Percentiles rank a stretch among this genome's conserved stretches.
Conservation (phyloP, 2,888 invertebrate species). For the Caenorhabditis sp. region DNA sequence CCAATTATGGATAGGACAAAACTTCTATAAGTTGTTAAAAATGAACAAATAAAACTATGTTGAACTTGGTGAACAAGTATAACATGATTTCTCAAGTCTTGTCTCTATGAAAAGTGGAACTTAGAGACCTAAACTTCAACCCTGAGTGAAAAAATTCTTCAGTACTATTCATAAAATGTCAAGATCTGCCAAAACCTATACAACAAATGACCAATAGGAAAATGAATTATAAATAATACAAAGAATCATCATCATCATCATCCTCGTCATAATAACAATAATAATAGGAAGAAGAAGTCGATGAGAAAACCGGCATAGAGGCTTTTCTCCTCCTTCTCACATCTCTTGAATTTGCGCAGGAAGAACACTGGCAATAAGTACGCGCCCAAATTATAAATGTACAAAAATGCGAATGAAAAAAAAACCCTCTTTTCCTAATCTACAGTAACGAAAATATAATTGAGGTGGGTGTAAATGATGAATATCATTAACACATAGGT, state of each 20-base stretch:
- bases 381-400: background rate
- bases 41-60: too few relatives aligned
- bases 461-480: background rate
- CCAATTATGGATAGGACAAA: too few relatives aligned
- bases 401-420: too few relatives aligned
- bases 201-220: background rate
- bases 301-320: background rate
- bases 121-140: too few relatives aligned
- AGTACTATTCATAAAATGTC: background rate
- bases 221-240: background rate
- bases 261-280: background rate
- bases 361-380: background rate
- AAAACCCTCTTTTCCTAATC: too few relatives aligned
- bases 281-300: background rate
- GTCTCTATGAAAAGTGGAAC: too few relatives aligned
- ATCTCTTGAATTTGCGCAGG: background rate
- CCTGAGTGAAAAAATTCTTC: too few relatives aligned
- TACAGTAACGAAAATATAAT: background rate
- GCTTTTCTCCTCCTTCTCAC: background rate
- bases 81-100: too few relatives aligned
- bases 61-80: too few relatives aligned
- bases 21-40: too few relatives aligned
- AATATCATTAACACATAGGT: background rate
- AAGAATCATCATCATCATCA: background rate
- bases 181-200: background rate